Base-by-base conservation (phyloP, 1,140 invertebrate species). In the Probaryconus sp. region DNA sequence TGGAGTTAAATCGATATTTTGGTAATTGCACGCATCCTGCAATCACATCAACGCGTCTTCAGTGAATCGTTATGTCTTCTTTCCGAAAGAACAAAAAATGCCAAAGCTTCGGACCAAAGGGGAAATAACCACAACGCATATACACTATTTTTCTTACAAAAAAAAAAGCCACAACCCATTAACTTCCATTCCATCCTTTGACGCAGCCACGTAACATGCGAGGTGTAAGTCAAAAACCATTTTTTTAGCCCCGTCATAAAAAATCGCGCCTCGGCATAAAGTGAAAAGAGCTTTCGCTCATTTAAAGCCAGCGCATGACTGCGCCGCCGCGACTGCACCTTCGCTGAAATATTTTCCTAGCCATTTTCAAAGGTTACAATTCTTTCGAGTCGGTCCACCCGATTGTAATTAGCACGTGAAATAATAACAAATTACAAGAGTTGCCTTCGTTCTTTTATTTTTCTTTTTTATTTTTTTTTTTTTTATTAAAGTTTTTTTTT, bases 361-460 rank as follows among this genome's bases (percentile, higher is more conserved):
- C 11, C 18, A 26, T 2, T n/a, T 20, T 42, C 21, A 40, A 40
- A 3, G 50, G 33, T 43, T 35, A 51, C 47, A 45, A 51, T 51
- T 53, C 43, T 7, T 37, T 1, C 33, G 17, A 24, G 50, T 11
- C 31, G 4, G 10, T 21, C 43, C 26, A 45, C 47, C 51, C 65
- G 40, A 69, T 69, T 37, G 53, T 60, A 69, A 68, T 68, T 58
- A 68, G 43, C 37, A 24, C 26, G 40, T 2, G 11, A 7, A 43
- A 42, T 24, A 33, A 3, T 16, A 47, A 50, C 43, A 21, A 38
- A 17, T 28, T 17, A 16, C 28, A 5, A 7, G 17, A 1, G n/a
- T 5, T 40, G 21, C 11, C 11, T 4, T 5, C 11, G n/a, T 37
- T 26, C 3, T 0, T 4, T 51, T 37, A 9, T 9, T 42, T 24